phyloP scores from a whole-genome alignment of 2,797 vertebrate species.

The Gadopsis marmoratus region DNA sequence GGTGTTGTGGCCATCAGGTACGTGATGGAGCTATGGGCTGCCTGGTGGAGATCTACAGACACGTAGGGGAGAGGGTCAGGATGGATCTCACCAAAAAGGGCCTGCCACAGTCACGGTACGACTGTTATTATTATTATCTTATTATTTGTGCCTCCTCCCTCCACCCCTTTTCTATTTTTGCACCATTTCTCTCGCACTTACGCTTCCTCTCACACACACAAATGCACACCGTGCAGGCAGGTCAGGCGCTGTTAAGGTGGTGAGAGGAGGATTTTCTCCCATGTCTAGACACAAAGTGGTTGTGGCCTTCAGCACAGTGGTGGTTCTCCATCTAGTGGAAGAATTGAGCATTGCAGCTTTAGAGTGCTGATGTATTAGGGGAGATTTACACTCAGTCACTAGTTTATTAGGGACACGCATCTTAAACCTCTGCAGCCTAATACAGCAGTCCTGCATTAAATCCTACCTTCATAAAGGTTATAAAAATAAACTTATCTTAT shows the following conservation, averaged over 20 bases:
- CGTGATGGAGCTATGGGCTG: slow-evolving; percentile 96
- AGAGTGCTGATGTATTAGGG: not conserved
- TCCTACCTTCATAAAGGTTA: not conserved
- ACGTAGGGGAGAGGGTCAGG: slow-evolving; percentile 96
- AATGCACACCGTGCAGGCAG: rapidly evolving
- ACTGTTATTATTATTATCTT: too few relatives aligned
- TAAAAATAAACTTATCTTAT: too few relatives aligned
- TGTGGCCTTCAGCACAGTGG: not conserved
- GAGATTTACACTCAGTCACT: not conserved
- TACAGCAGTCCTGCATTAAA: not conserved
- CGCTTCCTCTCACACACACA: not conserved
- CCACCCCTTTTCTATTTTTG: not conserved
- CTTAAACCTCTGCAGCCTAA: not conserved
- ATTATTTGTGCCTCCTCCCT: not conserved
- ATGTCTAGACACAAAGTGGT: not conserved
- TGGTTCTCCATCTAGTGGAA: slow-evolving; percentile 37
- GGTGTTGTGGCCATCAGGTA: slow-evolving; percentile 83
- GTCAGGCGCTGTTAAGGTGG: not conserved
- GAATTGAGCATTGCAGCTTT: slow-evolving; percentile 2
- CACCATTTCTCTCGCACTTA: not conserved
- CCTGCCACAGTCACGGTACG: slow-evolving; percentile 96
- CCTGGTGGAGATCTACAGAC: slow-evolving; percentile 98
- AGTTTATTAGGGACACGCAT: not conserved
- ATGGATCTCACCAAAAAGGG: slow-evolving; percentile 99
- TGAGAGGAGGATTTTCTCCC: not conserved